Percentiles rank a stretch among this genome's conserved stretches.
These are phyloP conservation scores for Lophochroa leadbeateri DNA, from an alignment of 2,113 vertebrate species.

Conservation along the genomic window DNA sequence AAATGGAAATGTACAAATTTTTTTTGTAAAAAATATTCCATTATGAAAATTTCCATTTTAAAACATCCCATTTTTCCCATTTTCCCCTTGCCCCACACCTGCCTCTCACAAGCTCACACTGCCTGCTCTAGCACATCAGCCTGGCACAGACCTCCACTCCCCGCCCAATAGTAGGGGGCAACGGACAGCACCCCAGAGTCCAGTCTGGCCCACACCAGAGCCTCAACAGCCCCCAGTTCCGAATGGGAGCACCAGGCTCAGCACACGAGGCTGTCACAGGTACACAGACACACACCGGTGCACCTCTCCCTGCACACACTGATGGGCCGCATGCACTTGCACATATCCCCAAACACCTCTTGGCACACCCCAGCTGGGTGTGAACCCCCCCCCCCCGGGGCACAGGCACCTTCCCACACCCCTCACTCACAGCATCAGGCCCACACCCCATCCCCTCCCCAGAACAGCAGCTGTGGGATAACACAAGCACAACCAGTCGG, in stretches of 20 bases:
- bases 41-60: not conserved
- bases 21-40: not conserved
- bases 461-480: not conserved
- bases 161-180: not conserved
- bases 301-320: not conserved
- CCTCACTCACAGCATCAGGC: not conserved
- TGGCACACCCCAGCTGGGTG: not conserved
- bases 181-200: not conserved
- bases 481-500: not conserved
- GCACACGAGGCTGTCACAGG: fast-evolving
- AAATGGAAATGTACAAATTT: not conserved
- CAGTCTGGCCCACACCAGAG: fast-evolving
- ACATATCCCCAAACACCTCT: not conserved
- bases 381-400: not conserved
- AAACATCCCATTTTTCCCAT: not conserved
- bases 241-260: not conserved
- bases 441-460: not conserved
- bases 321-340: not conserved
- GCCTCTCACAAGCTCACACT: not conserved
- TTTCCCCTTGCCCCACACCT: not conserved
- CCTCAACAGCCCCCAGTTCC: fast-evolving
- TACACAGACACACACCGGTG: not conserved
- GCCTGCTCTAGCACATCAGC: not conserved
- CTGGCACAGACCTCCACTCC: not conserved
- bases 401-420: not conserved